Percentiles rank a stretch among this genome's conserved stretches.
Evolutionary conservation across 2,113 vertebrate genomes (phyloP).

Genomic region (Lates calcarifer): DNA sequence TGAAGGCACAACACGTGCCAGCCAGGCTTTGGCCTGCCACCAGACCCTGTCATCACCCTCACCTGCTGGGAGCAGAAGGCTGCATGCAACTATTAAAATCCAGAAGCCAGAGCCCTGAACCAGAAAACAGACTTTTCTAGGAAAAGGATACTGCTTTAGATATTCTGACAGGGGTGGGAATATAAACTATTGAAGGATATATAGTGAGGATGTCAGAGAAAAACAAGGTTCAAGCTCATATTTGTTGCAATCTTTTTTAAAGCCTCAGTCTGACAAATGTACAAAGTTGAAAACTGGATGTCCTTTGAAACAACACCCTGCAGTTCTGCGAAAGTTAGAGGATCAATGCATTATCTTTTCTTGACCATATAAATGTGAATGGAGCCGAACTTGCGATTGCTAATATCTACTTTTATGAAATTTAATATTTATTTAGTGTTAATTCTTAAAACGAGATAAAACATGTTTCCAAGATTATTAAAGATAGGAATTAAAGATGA

Average conservation of each 20-base stretch:
- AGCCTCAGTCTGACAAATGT: not conserved
- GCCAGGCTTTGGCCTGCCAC: slow-evolving; percentile 80
- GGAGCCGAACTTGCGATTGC: no score
- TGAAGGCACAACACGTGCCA: slow-evolving; percentile 75
- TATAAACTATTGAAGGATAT: not conserved
- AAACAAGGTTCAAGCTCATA: not conserved
- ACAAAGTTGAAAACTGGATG: not conserved
- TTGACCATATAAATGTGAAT: no score
- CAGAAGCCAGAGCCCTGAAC: slow-evolving; percentile 13
- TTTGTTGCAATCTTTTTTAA: not conserved
- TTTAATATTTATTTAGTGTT: no score
- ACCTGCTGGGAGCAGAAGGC: slow-evolving; percentile 77
- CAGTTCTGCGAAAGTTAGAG: no score
- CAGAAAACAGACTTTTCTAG: slow-evolving; percentile 12
- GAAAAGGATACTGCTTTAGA: slow-evolving; percentile 18
- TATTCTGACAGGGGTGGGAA: not conserved
- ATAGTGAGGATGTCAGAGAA: not conserved
- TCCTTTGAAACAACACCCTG: not conserved
- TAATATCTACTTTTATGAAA: no score
- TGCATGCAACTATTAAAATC: slow-evolving; percentile 48
- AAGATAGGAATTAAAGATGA: no score
- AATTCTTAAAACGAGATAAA: no score
- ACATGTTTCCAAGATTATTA: no score
- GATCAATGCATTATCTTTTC: no score
- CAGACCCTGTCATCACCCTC: slow-evolving; percentile 83